These are phyloP conservation scores for Melanotaenia parkinsoni DNA, from an alignment of 2,797 vertebrate species.

Conservation along the genomic window DNA sequence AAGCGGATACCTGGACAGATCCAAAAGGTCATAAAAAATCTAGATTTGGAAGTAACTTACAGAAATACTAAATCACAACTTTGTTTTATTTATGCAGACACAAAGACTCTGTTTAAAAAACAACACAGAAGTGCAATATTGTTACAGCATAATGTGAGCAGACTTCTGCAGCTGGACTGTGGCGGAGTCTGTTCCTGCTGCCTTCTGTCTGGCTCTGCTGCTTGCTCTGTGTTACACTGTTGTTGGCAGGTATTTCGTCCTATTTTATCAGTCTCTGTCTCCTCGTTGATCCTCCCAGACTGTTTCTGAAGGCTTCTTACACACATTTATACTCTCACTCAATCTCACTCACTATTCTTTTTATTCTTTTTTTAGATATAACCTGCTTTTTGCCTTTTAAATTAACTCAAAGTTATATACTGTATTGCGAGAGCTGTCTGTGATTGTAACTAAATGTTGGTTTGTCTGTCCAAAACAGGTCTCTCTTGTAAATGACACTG, in stretches of 20 bases:
- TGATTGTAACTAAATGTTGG: too few relatives aligned
- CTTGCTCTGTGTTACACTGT: conserved; percentile 18
- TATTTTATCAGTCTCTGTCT: conserved; percentile 22
- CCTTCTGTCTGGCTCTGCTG: conserved; percentile 3
- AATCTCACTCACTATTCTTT: neutral
- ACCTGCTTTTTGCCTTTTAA: too few relatives aligned
- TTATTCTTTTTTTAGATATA: too few relatives aligned
- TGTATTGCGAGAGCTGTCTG: too few relatives aligned
- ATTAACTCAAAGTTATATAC: too few relatives aligned
- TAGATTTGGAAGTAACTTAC: conserved; percentile 26
- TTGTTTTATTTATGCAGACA: neutral
- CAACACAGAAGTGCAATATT: conserved; percentile 1
- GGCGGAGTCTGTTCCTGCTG: neutral
- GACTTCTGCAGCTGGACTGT: conserved; percentile 3
- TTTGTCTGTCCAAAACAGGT: too few relatives aligned
- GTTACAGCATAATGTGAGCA: conserved; percentile 2
- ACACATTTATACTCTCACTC: neutral
- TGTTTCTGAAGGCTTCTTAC: conserved; percentile 12
- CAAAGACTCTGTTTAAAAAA: neutral
- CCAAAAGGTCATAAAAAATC: conserved; percentile 45
- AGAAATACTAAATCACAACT: neutral
- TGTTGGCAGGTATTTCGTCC: conserved; percentile 20
- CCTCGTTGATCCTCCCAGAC: conserved; percentile 2
- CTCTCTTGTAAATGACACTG: too few relatives aligned
- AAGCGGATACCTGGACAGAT: conserved; percentile 69